phyloP scores from a whole-genome alignment of 1,140 invertebrate genomes.

The Ceratoteleas bidentatus region DNA sequence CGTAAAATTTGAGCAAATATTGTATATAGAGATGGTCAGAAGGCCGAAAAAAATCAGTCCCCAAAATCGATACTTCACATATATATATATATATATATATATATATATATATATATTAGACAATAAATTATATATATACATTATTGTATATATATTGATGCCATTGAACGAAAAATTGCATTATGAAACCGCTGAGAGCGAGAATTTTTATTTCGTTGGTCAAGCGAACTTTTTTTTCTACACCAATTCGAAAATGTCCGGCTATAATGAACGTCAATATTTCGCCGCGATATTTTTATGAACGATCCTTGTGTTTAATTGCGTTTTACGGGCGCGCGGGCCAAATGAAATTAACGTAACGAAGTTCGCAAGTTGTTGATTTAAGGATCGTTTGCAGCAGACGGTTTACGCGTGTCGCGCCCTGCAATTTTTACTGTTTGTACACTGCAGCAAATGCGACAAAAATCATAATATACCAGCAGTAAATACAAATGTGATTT shows the following conservation, averaged over 20 bases:
- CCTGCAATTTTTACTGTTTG: not conserved
- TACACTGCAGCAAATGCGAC: not conserved
- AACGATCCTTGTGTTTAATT: not conserved
- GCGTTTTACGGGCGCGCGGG: not conserved
- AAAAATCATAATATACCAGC: not conserved
- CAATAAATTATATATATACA: too few relatives aligned
- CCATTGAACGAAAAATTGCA: not conserved
- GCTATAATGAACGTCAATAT: constrained; percentile 2
- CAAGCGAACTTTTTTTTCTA: not conserved
- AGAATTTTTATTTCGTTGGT: not conserved
- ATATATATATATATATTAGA: too few relatives aligned
- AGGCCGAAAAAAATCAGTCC: too few relatives aligned
- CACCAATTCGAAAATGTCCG: not conserved
- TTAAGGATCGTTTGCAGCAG: constrained; percentile 3
- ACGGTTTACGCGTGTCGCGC: not conserved
- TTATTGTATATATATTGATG: not conserved
- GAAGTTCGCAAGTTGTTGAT: constrained; percentile 4
- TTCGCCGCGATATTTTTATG: constrained; percentile 1
- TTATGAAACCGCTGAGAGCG: not conserved
- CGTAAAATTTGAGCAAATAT: too few relatives aligned
- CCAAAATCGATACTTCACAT: too few relatives aligned
- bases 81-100: too few relatives aligned
- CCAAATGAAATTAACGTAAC: constrained; percentile 4
- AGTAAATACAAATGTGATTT: too few relatives aligned
- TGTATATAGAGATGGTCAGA: too few relatives aligned